A percentile compares a stretch with the other conserved stretches of the same genome.
phyloP scores from a whole-genome alignment of 2,888 invertebrate genomes.

The Pandemis cinnamomeana region DNA sequence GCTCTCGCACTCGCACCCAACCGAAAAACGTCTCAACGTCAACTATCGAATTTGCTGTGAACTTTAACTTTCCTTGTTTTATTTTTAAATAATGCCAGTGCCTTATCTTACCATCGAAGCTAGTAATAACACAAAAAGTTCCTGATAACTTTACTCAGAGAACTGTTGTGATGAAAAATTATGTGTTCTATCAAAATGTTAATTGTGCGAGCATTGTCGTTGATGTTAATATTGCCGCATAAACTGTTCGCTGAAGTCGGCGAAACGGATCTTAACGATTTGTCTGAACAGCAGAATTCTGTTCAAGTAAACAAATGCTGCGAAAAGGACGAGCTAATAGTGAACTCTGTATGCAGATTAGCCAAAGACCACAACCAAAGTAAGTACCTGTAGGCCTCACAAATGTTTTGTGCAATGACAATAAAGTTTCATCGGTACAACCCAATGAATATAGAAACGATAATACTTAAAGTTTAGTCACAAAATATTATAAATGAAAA shows the following conservation, averaged over 20 bases:
- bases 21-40: conserved; percentile 27
- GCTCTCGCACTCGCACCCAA: not conserved
- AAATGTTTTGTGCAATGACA: conserved; percentile 6
- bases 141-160: conserved; percentile 8
- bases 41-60: conserved; percentile 18
- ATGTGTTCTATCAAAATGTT: conserved; percentile 55
- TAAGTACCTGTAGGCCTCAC: conserved; percentile 58
- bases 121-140: conserved; percentile 12
- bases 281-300: conserved; percentile 75
- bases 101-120: conserved; percentile 14
- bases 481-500: not conserved
- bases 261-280: conserved; percentile 76
- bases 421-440: not conserved
- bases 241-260: conserved; percentile 56
- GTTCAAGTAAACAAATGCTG: conserved; percentile 92
- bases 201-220: conserved; percentile 67
- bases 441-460: not conserved
- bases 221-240: conserved; percentile 62
- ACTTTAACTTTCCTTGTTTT: conserved; percentile 14
- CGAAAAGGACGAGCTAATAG: conserved; percentile 87
- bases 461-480: not conserved
- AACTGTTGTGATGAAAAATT: conserved; percentile 39
- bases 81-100: conserved; percentile 37
- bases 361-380: conserved; percentile 85
- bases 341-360: conserved; percentile 87